Base-by-base conservation (phyloP, 2,113 vertebrate species). In the Gymnogyps californianus region DNA sequence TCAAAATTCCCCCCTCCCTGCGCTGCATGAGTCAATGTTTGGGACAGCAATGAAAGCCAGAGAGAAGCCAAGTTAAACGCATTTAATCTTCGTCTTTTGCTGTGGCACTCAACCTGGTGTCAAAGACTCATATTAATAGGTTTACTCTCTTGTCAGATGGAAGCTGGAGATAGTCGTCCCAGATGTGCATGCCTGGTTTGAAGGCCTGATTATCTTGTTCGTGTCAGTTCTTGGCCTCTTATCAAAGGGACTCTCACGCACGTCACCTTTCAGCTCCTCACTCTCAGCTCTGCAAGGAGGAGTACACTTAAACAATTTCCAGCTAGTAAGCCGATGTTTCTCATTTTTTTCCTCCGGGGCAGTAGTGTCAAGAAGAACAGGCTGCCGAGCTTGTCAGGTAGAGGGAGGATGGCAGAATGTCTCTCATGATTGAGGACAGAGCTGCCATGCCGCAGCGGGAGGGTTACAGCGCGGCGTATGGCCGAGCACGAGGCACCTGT, bases 141-240 rank as follows among this genome's bases (percentile, higher is more conserved):
- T 88, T 96, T 96, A 91, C 88, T 78, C 64, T 67, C 71, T 52
- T 97, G 95, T 95, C 81, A 97, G 84, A 86, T 94, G 78, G 75
- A 72, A 93, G 78, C 62, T 83, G 38, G 42, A 96, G 74, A 82
- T 93, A 95, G 78, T 46, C 16, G 5, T 83, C 51, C 78, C 89
- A 89, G 81, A 91, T 95, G 81, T 84, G 65, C 29, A 11, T 0
- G 25, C 75, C 66, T 85, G 58, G 69, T 96, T 95, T 91, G 85
- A 97, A 90, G 91, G 42, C 78, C 54, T 70, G 70, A 94, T 96
- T 94, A 94, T 85, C 87, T 88, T 93, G 87, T 96, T 96, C 72
- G 46, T 96, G 93, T 97, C 94, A 90, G 46, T 93, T 95, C 84
- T 95, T 96, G 96, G 94, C 89, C 42, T 61, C 40, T 90, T 94